These are phyloP conservation scores for Aeoliscus strigatus DNA, from an alignment of 2,797 vertebrate genomes.

Conservation along the genomic window DNA sequence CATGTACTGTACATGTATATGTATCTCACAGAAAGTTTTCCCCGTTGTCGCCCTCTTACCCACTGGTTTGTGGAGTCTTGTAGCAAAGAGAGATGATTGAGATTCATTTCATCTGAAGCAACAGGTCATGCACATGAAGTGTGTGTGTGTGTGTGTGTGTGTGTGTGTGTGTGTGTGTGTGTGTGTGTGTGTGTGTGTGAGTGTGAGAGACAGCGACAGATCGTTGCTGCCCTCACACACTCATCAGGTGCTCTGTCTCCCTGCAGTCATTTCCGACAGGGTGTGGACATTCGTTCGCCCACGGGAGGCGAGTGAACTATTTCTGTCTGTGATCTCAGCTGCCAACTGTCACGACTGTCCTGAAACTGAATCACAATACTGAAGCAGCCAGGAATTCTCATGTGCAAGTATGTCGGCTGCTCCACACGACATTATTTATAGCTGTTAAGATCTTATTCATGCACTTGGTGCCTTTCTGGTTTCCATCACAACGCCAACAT, in stretches of 20 bases:
- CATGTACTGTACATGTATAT: no score
- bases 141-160: no score
- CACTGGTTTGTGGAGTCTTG: no score
- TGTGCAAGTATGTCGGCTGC: slow-evolving; percentile 18
- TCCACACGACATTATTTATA: slow-evolving; percentile 36
- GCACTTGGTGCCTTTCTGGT: slow-evolving; percentile 6
- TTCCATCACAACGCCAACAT: slow-evolving; percentile 11
- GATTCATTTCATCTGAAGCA: no score
- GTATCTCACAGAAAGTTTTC: no score
- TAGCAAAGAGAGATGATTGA: no score
- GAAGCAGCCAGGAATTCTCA: slow-evolving; percentile 32
- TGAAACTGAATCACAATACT: slow-evolving; percentile 34
- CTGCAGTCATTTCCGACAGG: slow-evolving; percentile 38
- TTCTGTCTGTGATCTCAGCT: slow-evolving; percentile 60
- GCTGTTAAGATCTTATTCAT: slow-evolving; percentile 20
- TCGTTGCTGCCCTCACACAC: slow-evolving; percentile 7
- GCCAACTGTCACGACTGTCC: slow-evolving; percentile 33
- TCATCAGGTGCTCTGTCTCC: slow-evolving; percentile 38
- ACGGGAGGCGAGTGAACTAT: slow-evolving; percentile 41
- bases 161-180: no score
- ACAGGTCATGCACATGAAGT: no score
- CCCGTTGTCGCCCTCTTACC: no score
- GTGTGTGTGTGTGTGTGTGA: slow-evolving; percentile 9
- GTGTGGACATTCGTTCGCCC: slow-evolving; percentile 23
- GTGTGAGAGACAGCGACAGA: no score